Evolutionary conservation across 1,140 invertebrate species (phyloP).

Genomic region (Euura saliciscinereae): DNA sequence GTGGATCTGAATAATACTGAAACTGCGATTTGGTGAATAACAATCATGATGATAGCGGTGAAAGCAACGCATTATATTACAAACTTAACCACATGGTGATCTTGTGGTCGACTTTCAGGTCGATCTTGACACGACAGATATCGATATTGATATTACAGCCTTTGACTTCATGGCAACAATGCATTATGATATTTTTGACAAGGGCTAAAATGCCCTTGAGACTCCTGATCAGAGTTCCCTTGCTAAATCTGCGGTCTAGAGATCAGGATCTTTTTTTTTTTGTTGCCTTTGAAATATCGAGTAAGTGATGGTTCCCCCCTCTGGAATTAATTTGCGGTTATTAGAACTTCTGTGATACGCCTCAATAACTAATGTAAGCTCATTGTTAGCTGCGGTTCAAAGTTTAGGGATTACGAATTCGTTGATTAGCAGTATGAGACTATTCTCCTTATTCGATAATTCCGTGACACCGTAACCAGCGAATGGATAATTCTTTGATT

Average conservation of each 20-base stretch:
- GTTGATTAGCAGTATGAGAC: neutral
- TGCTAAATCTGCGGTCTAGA: neutral
- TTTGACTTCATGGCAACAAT: neutral
- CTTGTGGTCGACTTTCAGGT: too few relatives aligned
- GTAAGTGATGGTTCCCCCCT: too few relatives aligned
- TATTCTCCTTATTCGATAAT: neutral
- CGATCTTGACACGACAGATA: neutral
- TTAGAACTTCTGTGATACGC: neutral
- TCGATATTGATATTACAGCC: neutral
- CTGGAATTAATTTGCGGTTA: neutral
- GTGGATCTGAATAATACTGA: too few relatives aligned
- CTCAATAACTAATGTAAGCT: neutral
- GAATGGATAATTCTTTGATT: neutral
- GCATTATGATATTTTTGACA: neutral
- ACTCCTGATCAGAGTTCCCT: neutral
- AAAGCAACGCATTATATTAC: too few relatives aligned
- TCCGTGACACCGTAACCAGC: neutral
- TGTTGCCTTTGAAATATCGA: neutral
- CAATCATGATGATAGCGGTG: too few relatives aligned
- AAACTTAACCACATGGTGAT: too few relatives aligned
- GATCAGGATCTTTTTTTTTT: neutral
- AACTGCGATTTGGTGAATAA: too few relatives aligned
- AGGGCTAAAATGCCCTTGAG: neutral
- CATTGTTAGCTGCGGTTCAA: neutral
- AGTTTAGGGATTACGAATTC: neutral